These are phyloP conservation scores for Drosophila lowei DNA, from an alignment of 1,140 invertebrate species.

Conservation along the genomic window DNA sequence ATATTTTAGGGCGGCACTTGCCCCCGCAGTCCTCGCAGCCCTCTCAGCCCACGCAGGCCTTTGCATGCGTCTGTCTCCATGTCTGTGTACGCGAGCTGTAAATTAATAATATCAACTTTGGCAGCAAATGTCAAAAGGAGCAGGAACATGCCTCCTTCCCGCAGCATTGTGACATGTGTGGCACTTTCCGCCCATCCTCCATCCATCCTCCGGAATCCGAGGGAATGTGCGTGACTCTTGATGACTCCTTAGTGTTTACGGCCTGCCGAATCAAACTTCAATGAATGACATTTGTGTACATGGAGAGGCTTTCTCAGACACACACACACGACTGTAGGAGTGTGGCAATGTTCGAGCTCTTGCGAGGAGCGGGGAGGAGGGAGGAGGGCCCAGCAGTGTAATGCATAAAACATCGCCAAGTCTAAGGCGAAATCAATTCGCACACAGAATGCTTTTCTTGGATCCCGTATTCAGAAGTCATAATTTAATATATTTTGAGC, in stretches of 20 bases:
- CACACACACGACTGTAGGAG: no score
- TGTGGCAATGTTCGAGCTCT: no score
- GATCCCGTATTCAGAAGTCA: no score
- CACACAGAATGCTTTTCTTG: no score
- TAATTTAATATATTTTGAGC: no score
- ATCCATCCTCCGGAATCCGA: not conserved
- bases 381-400: no score
- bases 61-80: not conserved
- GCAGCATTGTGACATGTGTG: slow-evolving; percentile 35
- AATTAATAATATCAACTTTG: slow-evolving; percentile 72
- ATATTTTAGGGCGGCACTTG: slow-evolving; percentile 12
- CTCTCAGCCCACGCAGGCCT: not conserved
- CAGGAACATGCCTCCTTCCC: slow-evolving; percentile 38
- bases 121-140: slow-evolving; percentile 66
- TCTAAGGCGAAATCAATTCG: no score
- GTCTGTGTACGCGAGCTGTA: slow-evolving; percentile 44
- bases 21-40: no score
- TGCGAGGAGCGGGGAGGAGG: no score
- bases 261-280: slow-evolving; percentile 56
- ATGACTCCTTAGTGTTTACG: slow-evolving; percentile 57
- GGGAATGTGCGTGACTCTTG: slow-evolving; percentile 55
- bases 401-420: no score
- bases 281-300: slow-evolving; percentile 48
- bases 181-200: slow-evolving; percentile 9
- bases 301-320: no score